Evolutionary conservation across 1,140 invertebrate species (phyloP).

Genomic region (Streblospio benedicti): DNA sequence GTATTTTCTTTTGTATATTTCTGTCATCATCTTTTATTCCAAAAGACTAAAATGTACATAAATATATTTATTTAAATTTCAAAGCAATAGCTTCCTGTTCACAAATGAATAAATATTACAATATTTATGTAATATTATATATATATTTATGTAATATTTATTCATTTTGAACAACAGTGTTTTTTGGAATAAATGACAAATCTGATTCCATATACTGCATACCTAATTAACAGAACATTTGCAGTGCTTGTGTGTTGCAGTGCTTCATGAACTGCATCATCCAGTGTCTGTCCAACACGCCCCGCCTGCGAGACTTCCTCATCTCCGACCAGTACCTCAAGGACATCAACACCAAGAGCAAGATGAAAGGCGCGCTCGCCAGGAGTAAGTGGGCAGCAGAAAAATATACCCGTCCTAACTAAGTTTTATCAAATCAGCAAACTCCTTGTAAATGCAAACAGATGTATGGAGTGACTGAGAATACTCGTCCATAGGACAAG

Average conservation of each 20-base stretch:
- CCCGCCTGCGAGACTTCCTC: conserved; percentile 68
- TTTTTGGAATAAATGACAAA: neutral
- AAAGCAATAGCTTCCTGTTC: no score
- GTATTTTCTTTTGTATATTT: neutral
- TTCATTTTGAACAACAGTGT: neutral
- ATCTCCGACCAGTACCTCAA: conserved; percentile 55
- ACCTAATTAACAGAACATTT: neutral
- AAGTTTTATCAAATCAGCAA: neutral
- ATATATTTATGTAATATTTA: neutral
- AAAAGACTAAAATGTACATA: no score
- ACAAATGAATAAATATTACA: no score
- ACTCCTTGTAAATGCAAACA: neutral
- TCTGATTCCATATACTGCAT: neutral
- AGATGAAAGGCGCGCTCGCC: conserved; percentile 75
- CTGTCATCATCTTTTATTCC: no score
- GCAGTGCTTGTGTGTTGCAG: conserved; percentile 41
- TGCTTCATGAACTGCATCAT: conserved; percentile 96
- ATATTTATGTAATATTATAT: neutral
- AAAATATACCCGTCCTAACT: no score
- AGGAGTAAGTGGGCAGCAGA: conserved; percentile 50
- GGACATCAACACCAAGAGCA: conserved; percentile 70
- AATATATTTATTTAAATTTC: no score
- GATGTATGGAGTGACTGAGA: no score
- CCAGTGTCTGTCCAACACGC: conserved; percentile 85
- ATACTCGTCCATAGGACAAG: no score